phyloP scores from a whole-genome alignment of 2,797 vertebrate species.

The Gallinago nigripennis region DNA sequence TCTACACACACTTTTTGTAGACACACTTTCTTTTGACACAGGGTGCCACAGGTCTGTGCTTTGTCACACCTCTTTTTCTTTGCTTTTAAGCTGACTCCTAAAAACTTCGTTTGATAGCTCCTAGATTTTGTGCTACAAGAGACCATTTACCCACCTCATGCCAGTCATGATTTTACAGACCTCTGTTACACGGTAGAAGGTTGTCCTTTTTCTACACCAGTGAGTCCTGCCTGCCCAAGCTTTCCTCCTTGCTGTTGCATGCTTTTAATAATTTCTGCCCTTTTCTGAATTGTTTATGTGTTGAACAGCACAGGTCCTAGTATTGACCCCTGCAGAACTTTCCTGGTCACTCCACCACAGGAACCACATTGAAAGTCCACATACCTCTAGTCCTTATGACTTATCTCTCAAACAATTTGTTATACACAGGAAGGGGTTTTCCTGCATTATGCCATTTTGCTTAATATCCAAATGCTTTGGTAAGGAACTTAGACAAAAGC shows the following conservation, averaged over 20 bases:
- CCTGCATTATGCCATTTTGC: not conserved
- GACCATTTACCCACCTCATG: not conserved
- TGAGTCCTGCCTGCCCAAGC: not conserved
- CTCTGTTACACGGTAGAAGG: not conserved
- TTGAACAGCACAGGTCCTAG: not conserved
- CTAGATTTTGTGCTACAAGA: not conserved
- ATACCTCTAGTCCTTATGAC: not conserved
- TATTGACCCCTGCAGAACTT: not conserved
- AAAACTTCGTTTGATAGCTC: not conserved
- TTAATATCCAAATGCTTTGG: not conserved
- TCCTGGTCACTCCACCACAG: not conserved
- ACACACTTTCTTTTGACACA: not conserved
- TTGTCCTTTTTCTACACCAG: not conserved
- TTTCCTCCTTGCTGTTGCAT: not conserved
- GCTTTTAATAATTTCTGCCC: not conserved
- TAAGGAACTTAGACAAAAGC: not conserved
- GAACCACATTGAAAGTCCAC: not conserved
- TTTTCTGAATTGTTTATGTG: not conserved
- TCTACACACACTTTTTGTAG: not conserved
- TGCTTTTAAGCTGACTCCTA: not conserved
- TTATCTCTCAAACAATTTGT: not conserved
- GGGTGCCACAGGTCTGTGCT: not conserved
- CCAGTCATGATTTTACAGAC: not conserved
- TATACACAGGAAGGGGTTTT: not conserved
- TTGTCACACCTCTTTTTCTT: not conserved